Conservation (phyloP, 2,888 invertebrate genomes). For the Eledona agricola region DNA sequence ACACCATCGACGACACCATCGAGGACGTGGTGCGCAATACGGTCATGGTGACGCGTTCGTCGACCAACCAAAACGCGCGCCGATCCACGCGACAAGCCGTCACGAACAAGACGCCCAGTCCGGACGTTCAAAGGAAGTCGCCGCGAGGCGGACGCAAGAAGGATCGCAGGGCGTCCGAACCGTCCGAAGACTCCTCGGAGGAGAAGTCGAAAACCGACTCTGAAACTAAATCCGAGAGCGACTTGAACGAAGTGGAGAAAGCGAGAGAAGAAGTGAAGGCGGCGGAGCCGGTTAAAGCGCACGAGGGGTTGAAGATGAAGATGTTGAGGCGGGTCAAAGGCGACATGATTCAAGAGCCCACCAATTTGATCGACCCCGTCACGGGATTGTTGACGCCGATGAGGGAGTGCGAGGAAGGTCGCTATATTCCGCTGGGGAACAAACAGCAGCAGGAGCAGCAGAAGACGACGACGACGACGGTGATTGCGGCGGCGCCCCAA, state of each 20-base stretch:
- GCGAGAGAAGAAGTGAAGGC: conserved; percentile 37
- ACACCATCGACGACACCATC: conserved; percentile 86
- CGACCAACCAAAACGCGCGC: conserved; percentile 55
- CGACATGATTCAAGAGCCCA: conserved; percentile 65
- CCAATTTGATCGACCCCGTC: conserved; percentile 77
- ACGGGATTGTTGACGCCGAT: conserved; percentile 76
- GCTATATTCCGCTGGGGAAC: conserved; percentile 69
- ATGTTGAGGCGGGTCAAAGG: conserved; percentile 60
- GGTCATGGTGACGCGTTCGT: conserved; percentile 59
- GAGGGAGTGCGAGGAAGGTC: conserved; percentile 76
- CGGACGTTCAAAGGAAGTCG: conserved; percentile 66
- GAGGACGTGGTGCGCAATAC: conserved; percentile 87
- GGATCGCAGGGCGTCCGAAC: conserved; percentile 73
- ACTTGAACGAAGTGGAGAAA: conserved; percentile 35
- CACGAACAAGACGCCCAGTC: conserved; percentile 10
- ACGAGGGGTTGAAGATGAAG: conserved; percentile 59
- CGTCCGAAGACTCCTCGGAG: conserved; percentile 71
- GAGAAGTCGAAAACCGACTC: conserved; percentile 61
- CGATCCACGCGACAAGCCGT: conserved; percentile 68
- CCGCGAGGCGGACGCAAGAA: conserved; percentile 69
- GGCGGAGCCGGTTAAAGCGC: conserved; percentile 55
- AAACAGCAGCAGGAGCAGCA: conserved; percentile 45
- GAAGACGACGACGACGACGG: conserved; percentile 24
- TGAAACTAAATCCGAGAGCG: conserved; percentile 48
- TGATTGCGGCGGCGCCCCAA: conserved; percentile 39